Conservation (phyloP, 2,113 vertebrate genomes). For the Pteronura brasiliensis region DNA sequence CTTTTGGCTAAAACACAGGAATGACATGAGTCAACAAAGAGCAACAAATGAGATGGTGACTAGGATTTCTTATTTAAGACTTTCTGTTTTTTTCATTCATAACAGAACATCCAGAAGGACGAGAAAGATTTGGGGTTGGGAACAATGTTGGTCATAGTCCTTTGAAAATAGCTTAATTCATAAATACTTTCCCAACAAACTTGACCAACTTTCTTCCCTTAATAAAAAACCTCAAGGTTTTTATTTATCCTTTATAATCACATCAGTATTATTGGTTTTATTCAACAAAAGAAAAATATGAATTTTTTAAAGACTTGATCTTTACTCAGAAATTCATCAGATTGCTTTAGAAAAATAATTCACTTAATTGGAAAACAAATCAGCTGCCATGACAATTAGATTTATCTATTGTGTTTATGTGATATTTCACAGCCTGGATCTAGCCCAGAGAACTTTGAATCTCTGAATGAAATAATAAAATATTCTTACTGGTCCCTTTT, state of each 20-base stretch:
- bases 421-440: not conserved
- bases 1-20: not conserved
- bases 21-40: not conserved
- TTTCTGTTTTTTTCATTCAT: not conserved
- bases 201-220: not conserved
- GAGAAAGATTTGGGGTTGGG: not conserved
- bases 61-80: not conserved
- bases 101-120: not conserved
- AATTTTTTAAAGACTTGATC: conserved; percentile 7
- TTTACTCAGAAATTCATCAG: not conserved
- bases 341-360: conserved; percentile 3
- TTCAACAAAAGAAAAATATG: not conserved
- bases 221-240: too few relatives aligned
- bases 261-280: not conserved
- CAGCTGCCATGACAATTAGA: not conserved
- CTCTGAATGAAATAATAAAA: not conserved
- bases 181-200: not conserved
- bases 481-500: not conserved
- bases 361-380: conserved; percentile 4
- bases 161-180: not conserved
- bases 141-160: not conserved
- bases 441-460: not conserved
- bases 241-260: not conserved
- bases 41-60: not conserved
- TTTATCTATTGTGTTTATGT: not conserved